Evolutionary conservation across 2,888 invertebrate species (phyloP), one percentile per base, ranked within the genome.

Genomic region (Drosophila putrida): DNA sequence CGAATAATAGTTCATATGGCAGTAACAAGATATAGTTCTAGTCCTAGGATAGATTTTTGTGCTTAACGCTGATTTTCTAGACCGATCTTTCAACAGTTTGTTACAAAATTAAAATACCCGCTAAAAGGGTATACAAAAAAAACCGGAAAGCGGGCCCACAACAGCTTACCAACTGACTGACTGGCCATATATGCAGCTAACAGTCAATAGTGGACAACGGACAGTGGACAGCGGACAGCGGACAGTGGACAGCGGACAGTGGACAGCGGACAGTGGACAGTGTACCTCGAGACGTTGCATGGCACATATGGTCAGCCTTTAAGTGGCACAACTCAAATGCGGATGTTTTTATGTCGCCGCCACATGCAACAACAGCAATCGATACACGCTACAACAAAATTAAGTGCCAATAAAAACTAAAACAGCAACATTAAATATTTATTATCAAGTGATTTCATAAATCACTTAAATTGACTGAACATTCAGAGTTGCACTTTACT

Each of bases 241-340:
- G 46, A 46, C 44, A 28, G 10, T 10, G 46, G 46, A 46, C 46
- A 46, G 13, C 4, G 27, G 25, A 43, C 43, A 35, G 28, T 28
- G 38, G 11, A 35, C 46, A 28, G 36, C 36, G 39, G 25, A 49
- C 55, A 41, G 9, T 31, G 51, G 36, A 13, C 47, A 25, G 39
- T 36, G 28, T 20, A 20, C 20, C 20, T 20, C 13, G 51, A 27
- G 6, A 27, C 15, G 51, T 33, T 58, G 59, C 59, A 60, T 73
- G 74, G 44, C 75, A 39, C 75, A 78, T 75, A 74, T 75, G 75
- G 75, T 61, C 79, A 78, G 78, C 55, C 25, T 47, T 62, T 62
- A 75, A 75, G 51, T 74, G 78, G 75, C 75, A 78, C 74, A 59
- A 62, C 75, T 73, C 74, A 55, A 51, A 73, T 73, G 74, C 51